Percentiles rank a stretch among this genome's conserved stretches.
Evolutionary conservation across 2,797 vertebrate species (phyloP).

Genomic region (Molossus alvarezi): DNA sequence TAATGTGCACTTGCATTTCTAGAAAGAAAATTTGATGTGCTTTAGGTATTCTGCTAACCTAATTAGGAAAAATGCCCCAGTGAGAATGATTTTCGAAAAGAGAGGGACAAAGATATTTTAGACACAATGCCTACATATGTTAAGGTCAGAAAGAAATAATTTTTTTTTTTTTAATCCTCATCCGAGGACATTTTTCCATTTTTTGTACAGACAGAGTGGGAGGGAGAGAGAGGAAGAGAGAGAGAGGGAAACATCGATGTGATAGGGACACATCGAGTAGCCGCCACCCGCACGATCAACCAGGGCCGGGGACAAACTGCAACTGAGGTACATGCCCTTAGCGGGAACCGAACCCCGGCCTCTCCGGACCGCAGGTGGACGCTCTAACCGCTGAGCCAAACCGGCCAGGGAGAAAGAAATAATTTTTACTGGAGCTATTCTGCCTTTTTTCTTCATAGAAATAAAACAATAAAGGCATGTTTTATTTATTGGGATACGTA

Average conservation of each 20-base stretch:
- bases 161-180: too few relatives aligned
- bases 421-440: background rate
- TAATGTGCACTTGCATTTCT: background rate
- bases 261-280: too few relatives aligned
- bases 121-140: background rate
- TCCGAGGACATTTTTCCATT: too few relatives aligned
- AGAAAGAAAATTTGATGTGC: background rate
- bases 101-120: slow-evolving; percentile 26
- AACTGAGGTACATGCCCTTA: too few relatives aligned
- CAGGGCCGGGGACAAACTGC: too few relatives aligned
- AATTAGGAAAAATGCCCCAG: slow-evolving; percentile 20
- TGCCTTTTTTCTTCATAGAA: slow-evolving; percentile 63
- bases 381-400: too few relatives aligned
- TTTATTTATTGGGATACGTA: slow-evolving; percentile 26
- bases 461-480: background rate
- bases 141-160: background rate
- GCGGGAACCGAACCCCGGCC: too few relatives aligned
- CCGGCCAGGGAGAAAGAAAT: background rate
- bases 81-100: slow-evolving; percentile 61
- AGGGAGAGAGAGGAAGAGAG: too few relatives aligned
- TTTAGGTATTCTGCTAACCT: background rate
- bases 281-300: too few relatives aligned
- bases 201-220: too few relatives aligned
- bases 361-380: too few relatives aligned
- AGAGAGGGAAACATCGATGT: too few relatives aligned